Evolutionary conservation across 2,888 invertebrate species (phyloP).

Genomic region (Entomobrya multifasciata): DNA sequence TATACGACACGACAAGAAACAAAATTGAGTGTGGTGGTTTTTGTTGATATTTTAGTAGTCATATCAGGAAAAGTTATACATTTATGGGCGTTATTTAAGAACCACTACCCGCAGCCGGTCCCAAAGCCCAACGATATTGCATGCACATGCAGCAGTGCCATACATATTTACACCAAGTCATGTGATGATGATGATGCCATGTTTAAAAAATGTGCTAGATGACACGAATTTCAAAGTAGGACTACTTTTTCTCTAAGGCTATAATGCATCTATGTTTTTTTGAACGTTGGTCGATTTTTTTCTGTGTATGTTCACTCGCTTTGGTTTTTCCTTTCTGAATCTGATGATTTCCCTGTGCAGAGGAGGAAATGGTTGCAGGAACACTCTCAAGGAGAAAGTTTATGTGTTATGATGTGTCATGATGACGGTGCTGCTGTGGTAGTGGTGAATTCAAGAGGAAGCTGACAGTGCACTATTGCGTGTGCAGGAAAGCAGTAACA

Average conservation of each 20-base stretch:
- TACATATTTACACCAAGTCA: too few species aligned
- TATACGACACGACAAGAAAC: too few species aligned
- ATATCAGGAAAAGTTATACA: not conserved
- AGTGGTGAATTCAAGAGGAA: conserved; percentile 8
- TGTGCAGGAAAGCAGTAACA: not conserved
- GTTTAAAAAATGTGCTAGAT: conserved; percentile 14
- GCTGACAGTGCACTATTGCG: not conserved
- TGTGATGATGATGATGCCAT: not conserved
- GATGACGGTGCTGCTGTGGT: too few species aligned
- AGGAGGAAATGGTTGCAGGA: not conserved
- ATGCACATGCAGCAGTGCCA: too few species aligned
- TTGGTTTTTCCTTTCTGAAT: not conserved
- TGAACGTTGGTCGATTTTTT: not conserved
- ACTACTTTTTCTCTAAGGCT: not conserved
- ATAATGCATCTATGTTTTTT: not conserved
- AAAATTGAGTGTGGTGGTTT: too few species aligned
- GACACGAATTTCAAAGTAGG: conserved; percentile 2
- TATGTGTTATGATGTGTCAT: conserved; percentile 24
- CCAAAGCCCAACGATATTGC: not conserved
- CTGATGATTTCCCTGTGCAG: not conserved
- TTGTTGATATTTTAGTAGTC: not conserved
- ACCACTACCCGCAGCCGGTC: too few species aligned
- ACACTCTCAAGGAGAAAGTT: not conserved
- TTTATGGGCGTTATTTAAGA: not conserved
- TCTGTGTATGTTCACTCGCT: not conserved